Conservation (phyloP, 2,888 invertebrate genomes). For the Epinotia bilunana region DNA sequence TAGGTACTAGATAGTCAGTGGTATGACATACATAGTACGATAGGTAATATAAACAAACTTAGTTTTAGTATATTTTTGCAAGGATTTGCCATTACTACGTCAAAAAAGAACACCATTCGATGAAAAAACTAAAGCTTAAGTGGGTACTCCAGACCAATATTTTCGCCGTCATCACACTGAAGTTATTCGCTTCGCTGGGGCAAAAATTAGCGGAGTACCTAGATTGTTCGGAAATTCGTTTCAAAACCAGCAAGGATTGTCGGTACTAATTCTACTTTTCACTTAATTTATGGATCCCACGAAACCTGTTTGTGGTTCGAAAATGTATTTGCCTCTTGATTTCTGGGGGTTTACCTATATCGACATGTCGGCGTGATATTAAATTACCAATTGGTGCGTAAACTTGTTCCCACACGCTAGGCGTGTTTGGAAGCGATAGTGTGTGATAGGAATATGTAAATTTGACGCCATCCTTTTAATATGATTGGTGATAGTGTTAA, state of each 20-base stretch:
- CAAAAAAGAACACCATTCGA: too few species aligned
- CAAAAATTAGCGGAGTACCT: constrained; percentile 50
- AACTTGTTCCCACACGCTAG: too few species aligned
- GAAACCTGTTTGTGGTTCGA: background rate
- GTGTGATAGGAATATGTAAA: too few species aligned
- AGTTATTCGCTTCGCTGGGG: constrained; percentile 47
- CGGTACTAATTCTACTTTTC: background rate
- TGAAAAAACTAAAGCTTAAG: background rate
- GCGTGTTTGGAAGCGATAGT: too few species aligned
- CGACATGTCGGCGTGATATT: background rate
- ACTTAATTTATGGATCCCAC: constrained; percentile 28
- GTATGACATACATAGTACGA: too few species aligned
- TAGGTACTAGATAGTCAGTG: too few species aligned
- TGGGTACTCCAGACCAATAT: constrained; percentile 30
- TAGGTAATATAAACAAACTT: too few species aligned
- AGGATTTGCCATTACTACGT: too few species aligned
- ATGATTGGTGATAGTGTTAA: too few species aligned
- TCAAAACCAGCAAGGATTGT: constrained; percentile 46
- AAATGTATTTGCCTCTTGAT: background rate
- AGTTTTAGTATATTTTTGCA: too few species aligned
- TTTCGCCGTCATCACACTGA: constrained; percentile 52
- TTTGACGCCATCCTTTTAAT: too few species aligned
- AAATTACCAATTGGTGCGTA: too few species aligned
- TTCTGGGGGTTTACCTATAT: background rate
- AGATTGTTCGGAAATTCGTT: constrained; percentile 58